These are phyloP conservation scores for Anarrhichthys ocellatus DNA, from an alignment of 2,113 vertebrate genomes.

Conservation along the genomic window DNA sequence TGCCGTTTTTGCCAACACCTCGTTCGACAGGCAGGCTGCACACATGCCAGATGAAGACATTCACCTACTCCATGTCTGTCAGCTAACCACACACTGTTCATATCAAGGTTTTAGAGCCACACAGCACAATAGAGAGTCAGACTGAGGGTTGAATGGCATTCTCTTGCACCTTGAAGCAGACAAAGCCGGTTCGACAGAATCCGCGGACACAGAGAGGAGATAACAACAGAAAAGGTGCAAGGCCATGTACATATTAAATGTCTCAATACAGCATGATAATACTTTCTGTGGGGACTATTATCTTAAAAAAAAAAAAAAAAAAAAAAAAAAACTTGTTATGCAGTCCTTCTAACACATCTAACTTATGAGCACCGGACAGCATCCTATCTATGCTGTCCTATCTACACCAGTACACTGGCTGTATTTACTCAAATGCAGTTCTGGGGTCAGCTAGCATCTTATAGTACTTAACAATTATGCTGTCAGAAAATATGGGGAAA, in stretches of 20 bases:
- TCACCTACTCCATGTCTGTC: slow-evolving; percentile 35
- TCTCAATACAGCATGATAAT: slow-evolving; percentile 13
- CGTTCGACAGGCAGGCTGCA: slow-evolving; percentile 55
- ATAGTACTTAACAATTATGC: neutral
- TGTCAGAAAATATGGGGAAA: neutral
- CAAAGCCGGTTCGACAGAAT: slow-evolving; percentile 48
- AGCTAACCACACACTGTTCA: slow-evolving; percentile 40
- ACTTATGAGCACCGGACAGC: neutral
- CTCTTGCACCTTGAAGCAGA: slow-evolving; percentile 56
- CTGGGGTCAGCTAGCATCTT: neutral
- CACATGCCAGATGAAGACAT: slow-evolving; percentile 36
- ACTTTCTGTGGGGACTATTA: slow-evolving; percentile 20
- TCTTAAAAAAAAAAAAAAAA: neutral
- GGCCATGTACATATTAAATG: slow-evolving; percentile 27
- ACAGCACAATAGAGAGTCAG: slow-evolving; percentile 38
- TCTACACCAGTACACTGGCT: neutral
- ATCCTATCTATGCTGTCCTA: neutral
- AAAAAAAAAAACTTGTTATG: neutral
- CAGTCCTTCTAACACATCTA: neutral
- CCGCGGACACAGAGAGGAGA: slow-evolving; percentile 7
- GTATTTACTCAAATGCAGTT: neutral
- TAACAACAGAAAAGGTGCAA: slow-evolving; percentile 34
- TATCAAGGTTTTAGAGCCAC: slow-evolving; percentile 31
- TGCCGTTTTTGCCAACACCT: slow-evolving; percentile 55
- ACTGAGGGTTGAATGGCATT: slow-evolving; percentile 39